Conservation (phyloP, 2,888 invertebrate species). For the Drosophila merina region DNA sequence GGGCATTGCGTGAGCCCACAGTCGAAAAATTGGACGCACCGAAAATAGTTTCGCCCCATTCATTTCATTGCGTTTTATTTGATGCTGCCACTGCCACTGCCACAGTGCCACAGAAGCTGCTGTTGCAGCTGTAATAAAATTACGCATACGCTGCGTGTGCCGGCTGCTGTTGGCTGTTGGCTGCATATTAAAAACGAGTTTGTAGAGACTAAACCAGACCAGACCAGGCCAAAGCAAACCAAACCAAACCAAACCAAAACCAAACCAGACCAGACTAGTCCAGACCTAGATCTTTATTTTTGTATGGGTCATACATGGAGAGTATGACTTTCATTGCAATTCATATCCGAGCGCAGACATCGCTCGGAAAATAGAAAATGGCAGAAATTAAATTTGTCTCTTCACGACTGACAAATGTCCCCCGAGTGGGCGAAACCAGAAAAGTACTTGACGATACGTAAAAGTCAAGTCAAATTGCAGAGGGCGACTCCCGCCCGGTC, state of each 20-base stretch:
- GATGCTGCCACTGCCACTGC: slow-evolving; percentile 10
- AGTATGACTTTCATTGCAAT: slow-evolving; percentile 77
- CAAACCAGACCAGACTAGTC: slow-evolving; percentile 25
- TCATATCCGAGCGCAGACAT: slow-evolving; percentile 73
- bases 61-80: slow-evolving; percentile 46
- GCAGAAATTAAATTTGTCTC: slow-evolving; percentile 82
- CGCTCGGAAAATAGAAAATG: slow-evolving; percentile 55
- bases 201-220: slow-evolving; percentile 10
- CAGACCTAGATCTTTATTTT: slow-evolving; percentile 1
- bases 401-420: slow-evolving; percentile 82
- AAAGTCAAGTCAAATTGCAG: slow-evolving; percentile 81
- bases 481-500: slow-evolving; percentile 6
- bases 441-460: slow-evolving; percentile 82
- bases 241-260: slow-evolving; percentile 12
- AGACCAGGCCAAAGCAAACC: slow-evolving; percentile 29
- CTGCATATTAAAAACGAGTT: slow-evolving; percentile 63
- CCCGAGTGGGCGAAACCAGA: slow-evolving; percentile 81
- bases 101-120: slow-evolving; percentile 19
- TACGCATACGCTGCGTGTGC: slow-evolving; percentile 72
- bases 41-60: slow-evolving; percentile 58
- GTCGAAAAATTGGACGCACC: slow-evolving; percentile 4
- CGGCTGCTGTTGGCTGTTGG: slow-evolving; percentile 9
- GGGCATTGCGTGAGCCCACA: slow-evolving; percentile 42
- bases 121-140: slow-evolving; percentile 70
- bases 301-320: slow-evolving; percentile 38